These are phyloP conservation scores for Galerucella nymphaeae DNA, from an alignment of 2,888 invertebrate genomes.

Conservation along the genomic window DNA sequence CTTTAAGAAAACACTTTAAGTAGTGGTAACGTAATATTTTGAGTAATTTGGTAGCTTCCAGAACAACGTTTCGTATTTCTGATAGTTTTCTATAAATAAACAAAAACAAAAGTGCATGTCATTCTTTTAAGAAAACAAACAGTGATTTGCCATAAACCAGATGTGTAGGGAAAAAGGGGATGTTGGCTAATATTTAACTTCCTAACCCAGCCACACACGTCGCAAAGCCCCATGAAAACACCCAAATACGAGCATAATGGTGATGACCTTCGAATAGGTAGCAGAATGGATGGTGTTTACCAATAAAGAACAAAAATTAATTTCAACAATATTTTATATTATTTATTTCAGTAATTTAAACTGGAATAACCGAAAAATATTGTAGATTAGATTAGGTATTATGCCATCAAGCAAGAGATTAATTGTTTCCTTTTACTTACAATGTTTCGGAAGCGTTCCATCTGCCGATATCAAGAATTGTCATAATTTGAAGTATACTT, in stretches of 20 bases:
- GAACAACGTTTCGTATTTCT: slow-evolving; percentile 19
- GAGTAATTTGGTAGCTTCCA: slow-evolving; percentile 22
- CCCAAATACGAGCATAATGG: slow-evolving; percentile 17
- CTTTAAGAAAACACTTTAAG: background rate
- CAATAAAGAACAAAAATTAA: background rate
- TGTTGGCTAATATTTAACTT: slow-evolving; percentile 33
- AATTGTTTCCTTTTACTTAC: no score
- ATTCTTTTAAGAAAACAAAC: slow-evolving; percentile 29
- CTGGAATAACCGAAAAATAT: no score
- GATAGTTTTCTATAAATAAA: slow-evolving; percentile 18
- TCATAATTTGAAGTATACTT: no score
- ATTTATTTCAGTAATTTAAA: background rate
- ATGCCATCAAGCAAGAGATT: no score
- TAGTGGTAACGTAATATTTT: slow-evolving; percentile 15
- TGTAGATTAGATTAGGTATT: no score
- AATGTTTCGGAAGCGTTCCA: no score
- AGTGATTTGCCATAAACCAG: slow-evolving; percentile 38
- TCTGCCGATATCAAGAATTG: no score
- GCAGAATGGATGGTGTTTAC: background rate
- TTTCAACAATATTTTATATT: background rate
- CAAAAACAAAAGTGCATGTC: slow-evolving; percentile 34
- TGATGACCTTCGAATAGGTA: background rate
- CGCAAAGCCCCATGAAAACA: slow-evolving; percentile 19
- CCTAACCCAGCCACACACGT: slow-evolving; percentile 32
- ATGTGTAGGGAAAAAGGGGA: slow-evolving; percentile 33